Conservation (phyloP, 2,797 vertebrate genomes). For the Lagothrix lagotricha region DNA sequence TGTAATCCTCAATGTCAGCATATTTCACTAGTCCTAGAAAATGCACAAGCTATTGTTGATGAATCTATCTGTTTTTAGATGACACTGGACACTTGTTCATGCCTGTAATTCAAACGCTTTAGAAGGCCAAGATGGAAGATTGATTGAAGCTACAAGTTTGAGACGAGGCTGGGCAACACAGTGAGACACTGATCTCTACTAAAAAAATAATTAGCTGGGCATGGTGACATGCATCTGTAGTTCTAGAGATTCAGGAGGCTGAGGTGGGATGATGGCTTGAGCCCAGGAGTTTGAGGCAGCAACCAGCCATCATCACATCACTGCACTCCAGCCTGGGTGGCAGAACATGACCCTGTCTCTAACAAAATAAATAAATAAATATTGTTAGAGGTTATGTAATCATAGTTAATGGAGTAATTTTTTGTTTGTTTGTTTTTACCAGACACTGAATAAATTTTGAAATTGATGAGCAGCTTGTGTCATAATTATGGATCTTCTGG, state of each 20-base stretch:
- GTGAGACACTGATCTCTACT: not conserved
- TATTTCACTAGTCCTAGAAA: not conserved
- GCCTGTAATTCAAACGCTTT: not conserved
- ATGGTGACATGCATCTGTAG: not conserved
- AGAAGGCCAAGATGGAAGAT: not conserved
- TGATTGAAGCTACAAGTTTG: not conserved
- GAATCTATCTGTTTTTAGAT: not conserved
- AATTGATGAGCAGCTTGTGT: not conserved
- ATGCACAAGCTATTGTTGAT: not conserved
- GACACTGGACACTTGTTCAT: not conserved
- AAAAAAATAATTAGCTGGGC: not conserved
- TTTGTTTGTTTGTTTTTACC: not conserved
- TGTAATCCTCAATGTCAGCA: not conserved
- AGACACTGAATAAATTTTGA: not conserved
- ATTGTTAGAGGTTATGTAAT: not conserved
- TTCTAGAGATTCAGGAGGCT: too few species aligned
- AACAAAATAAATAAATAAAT: too few species aligned
- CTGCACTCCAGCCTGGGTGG: too few species aligned
- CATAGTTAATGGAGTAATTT: not conserved
- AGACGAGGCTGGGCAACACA: not conserved
- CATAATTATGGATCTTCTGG: not conserved
- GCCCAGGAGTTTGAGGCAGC: too few species aligned
- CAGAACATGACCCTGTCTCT: too few species aligned
- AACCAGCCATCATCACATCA: too few species aligned
- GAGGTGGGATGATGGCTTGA: too few species aligned